phyloP scores from a whole-genome alignment of 1,140 invertebrate species.

The Papilio dardanus region DNA sequence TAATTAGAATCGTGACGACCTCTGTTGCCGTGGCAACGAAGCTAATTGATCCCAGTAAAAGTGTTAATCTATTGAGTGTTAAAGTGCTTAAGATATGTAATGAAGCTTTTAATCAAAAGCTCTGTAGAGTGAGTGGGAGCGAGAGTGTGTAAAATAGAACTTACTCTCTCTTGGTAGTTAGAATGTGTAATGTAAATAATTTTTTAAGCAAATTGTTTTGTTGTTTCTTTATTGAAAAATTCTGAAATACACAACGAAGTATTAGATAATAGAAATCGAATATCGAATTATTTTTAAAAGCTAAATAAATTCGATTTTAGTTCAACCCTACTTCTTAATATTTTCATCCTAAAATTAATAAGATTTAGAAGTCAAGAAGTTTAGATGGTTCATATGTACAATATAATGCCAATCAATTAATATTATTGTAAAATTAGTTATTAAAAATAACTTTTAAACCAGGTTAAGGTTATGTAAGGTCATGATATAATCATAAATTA shows the following conservation, averaged over 20 bases:
- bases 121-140: background rate
- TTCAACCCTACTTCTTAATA: too few species aligned
- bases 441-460: background rate
- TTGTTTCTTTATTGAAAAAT: too few species aligned
- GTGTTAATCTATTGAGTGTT: conserved; percentile 36
- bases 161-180: background rate
- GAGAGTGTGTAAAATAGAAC: background rate
- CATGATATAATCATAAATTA: background rate
- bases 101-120: conserved; percentile 3
- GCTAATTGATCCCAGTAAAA: conserved; percentile 54
- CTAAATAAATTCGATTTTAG: too few species aligned
- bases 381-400: background rate
- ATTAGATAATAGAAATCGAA: background rate
- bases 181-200: too few species aligned
- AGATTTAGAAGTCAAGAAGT: background rate
- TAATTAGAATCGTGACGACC: conserved; percentile 53
- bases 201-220: too few species aligned
- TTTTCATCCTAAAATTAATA: background rate
- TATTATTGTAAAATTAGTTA: background rate
- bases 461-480: background rate
- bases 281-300: background rate
- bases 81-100: background rate
- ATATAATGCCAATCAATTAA: background rate
- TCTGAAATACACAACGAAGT: too few species aligned
- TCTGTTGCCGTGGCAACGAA: conserved; percentile 41